phyloP scores from a whole-genome alignment of 2,888 invertebrate species.

The Yponomeuta plumbellus region DNA sequence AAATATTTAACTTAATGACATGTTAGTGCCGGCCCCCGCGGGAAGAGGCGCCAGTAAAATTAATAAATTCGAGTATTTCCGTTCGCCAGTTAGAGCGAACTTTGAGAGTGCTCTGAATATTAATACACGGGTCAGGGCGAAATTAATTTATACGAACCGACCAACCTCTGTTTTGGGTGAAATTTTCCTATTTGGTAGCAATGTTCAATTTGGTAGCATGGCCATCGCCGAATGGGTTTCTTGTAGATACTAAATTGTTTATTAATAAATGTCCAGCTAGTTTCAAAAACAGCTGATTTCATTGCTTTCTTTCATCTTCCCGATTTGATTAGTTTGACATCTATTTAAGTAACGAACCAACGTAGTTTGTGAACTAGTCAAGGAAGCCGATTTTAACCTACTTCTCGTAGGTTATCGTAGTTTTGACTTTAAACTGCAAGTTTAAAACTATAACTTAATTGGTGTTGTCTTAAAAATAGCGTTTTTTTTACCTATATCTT shows the following conservation, averaged over 20 bases:
- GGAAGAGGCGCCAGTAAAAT: constrained; percentile 53
- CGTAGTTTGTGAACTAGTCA: too few relatives aligned
- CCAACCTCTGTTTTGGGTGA: constrained; percentile 55
- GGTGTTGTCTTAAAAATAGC: too few relatives aligned
- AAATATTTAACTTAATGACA: constrained; percentile 36
- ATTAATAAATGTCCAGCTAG: not conserved
- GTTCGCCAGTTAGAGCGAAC: constrained; percentile 62
- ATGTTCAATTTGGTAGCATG: constrained; percentile 54
- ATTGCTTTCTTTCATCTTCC: not conserved
- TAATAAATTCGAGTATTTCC: constrained; percentile 65
- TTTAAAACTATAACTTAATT: too few relatives aligned
- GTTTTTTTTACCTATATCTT: too few relatives aligned
- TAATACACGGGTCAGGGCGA: constrained; percentile 65
- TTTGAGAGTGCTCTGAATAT: constrained; percentile 71
- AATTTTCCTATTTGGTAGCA: constrained; percentile 60
- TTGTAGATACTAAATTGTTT: constrained; percentile 19
- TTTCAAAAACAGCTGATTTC: not conserved
- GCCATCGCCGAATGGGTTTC: constrained; percentile 29
- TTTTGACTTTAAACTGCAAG: too few relatives aligned
- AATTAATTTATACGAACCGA: constrained; percentile 69
- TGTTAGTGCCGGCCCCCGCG: constrained; percentile 37
- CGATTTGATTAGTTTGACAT: too few relatives aligned
- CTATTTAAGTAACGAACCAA: too few relatives aligned
- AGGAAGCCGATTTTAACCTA: too few relatives aligned
- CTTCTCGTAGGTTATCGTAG: too few relatives aligned